Base-by-base conservation (phyloP, 2,113 vertebrate genomes). In the Tragelaphus imberbis region DNA sequence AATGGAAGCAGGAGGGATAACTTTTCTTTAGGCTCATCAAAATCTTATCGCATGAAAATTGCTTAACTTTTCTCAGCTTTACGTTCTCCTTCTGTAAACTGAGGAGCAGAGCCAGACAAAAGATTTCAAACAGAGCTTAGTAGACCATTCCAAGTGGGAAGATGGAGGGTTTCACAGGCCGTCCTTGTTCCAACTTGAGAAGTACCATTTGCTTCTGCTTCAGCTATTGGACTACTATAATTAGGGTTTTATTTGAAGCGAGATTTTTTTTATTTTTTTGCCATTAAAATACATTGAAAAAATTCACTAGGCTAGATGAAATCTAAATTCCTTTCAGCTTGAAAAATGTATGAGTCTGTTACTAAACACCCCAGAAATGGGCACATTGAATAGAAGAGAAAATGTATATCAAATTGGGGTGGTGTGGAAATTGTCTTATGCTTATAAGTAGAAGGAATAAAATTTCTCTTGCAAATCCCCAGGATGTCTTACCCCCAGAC, bases 81-180 rank as follows among this genome's bases (percentile, higher is more conserved):
- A 44, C 19, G 2, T 30, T 71, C 23, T 63, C 23, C 12, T 12
- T 25, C 19, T 71, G 14, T 33, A 56, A 85, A 90, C 63, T 5
- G 6, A 88, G 40, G 71, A n/a, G 5, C 4, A 49, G 36, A 40
- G 11, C 25, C 21, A 59, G 7, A 28, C 79, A 16, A 33, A 21
- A 9, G 10, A 40, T 49, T 61, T 81, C 55, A 82, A 49, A 47
- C 9, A 33, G 55, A 59, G 36, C 14, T 84, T 59, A 44, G 4
- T 4, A 33, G 16, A 44, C 4, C 5, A 15, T 11, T 27, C 44
- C 6, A 30, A 7, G 16, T 14, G 0, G 1, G 7, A 33, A 33
- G 13, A 36, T 7, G 1, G 6, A 36, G 5, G 2, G 9, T 27
- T 7, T 51, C 17, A 33, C 3, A 2, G 13, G 44, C 13, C 6